Base-by-base conservation (phyloP, 1,140 invertebrate species). In the Brachionus calyciflorus region DNA sequence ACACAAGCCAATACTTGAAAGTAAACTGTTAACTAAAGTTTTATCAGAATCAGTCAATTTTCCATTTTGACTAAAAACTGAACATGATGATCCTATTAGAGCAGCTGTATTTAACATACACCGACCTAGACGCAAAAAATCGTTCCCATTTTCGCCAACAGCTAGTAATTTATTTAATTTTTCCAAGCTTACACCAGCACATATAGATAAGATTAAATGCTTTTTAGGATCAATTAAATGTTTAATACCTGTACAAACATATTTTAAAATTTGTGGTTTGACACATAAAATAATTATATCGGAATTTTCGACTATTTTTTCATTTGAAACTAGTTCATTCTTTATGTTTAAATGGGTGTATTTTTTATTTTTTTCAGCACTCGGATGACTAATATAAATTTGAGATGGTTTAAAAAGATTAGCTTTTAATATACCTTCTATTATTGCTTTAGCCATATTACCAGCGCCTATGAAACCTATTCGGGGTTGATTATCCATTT, bases 101-200 rank as follows among this genome's bases (percentile, higher is more conserved):
- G 77, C 69, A 12, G 60, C 60, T 65, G 60, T 65, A 44, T 65
- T 65, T 3, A 65, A 5, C 60, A 65, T 65, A 12, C 1, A 88
- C 84, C 30, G 90, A 87, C 0, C 81, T 81, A 17, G 87, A 19
- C 10, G 80, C 80, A 37, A 78, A 12, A 1, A 75, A 89, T 0
- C 91, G 92, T 21, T 95, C 94, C 0, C 92, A 91, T 0, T 92
- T 93, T 0, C 92, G 94, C 12, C 78, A 88, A 76, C 90, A 87
- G 0, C 97, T 92, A 6, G 95, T 82, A 0, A 90, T 90, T 10
- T 93, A 92, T 0, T 92, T 96, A 85, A 98, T 98, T 0, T 95
- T 96, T 90, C 41, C 91, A 87, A 0, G 88, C 87, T 49, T 88
- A 87, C 76, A 89, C 89, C 41, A 91, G 80, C 48, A 83, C 79